Percentiles rank a stretch among this genome's conserved stretches.
Evolutionary conservation across 1,140 invertebrate species (phyloP).

Genomic region (Heliothis subflexa): DNA sequence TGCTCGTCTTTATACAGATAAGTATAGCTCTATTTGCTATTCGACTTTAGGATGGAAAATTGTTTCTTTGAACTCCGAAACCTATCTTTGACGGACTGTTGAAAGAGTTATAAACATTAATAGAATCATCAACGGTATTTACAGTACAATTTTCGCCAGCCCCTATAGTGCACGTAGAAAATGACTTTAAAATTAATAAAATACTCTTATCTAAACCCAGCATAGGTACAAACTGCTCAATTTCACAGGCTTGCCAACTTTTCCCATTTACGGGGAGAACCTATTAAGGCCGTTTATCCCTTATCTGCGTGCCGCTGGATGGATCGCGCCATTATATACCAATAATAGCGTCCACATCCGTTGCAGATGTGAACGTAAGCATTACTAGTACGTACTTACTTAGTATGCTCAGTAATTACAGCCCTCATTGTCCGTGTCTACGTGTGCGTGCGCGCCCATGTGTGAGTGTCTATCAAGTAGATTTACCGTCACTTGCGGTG

Average conservation of each 20-base stretch:
- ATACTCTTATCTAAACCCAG: constrained; percentile 17
- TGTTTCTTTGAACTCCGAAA: too few species aligned
- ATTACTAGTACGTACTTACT: neutral
- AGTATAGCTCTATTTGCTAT: too few species aligned
- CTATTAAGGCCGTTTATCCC: constrained; percentile 35
- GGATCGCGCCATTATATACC: constrained; percentile 28
- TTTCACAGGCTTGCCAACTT: constrained; percentile 29
- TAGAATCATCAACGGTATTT: neutral
- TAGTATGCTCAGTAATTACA: constrained; percentile 39
- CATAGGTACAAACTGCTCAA: constrained; percentile 32
- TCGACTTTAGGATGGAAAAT: too few species aligned
- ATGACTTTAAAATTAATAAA: constrained; percentile 18
- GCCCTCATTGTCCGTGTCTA: constrained; percentile 18
- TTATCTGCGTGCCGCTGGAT: constrained; percentile 36
- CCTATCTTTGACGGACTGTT: too few species aligned
- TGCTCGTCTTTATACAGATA: too few species aligned
- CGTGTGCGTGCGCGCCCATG: neutral
- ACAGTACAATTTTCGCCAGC: neutral
- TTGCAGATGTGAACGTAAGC: constrained; percentile 5
- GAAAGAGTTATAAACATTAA: too few species aligned
- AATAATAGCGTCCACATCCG: constrained; percentile 29
- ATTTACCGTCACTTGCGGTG: constrained; percentile 42
- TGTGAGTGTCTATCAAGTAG: constrained; percentile 33
- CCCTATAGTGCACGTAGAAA: neutral
- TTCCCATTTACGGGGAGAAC: constrained; percentile 34